Conservation (phyloP, 92 coral and sea anemone genomes). For the Chrysogorgia sp. region DNA sequence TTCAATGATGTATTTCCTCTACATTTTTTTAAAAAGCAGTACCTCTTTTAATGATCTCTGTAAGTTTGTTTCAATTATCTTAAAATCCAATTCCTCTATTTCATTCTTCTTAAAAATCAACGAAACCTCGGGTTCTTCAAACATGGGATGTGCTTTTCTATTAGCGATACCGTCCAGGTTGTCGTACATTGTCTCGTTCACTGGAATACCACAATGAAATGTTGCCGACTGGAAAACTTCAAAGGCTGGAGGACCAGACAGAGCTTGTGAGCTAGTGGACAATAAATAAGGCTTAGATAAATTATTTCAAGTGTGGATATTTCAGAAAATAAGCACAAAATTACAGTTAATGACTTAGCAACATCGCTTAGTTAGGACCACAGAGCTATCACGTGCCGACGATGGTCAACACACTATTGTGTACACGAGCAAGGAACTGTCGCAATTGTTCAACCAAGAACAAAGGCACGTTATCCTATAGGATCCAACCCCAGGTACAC, state of each 20-base stretch:
- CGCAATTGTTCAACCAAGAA: too few species aligned
- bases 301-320: not conserved
- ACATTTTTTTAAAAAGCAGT: not conserved
- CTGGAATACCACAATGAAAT: conserved; percentile 85
- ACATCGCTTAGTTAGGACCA: too few species aligned
- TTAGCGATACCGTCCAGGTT: conserved; percentile 82
- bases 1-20: too few species aligned
- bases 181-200: conserved; percentile 92
- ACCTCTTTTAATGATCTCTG: conserved; percentile 91
- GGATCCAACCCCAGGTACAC: too few species aligned
- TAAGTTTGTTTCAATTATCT: conserved; percentile 79
- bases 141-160: conserved; percentile 81
- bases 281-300: not conserved
- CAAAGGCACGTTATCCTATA: too few species aligned
- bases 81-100: conserved; percentile 81
- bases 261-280: conserved; percentile 52
- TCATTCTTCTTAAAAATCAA: conserved; percentile 95
- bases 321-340: not conserved
- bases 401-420: too few species aligned
- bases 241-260: conserved; percentile 84
- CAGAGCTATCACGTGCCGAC: too few species aligned
- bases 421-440: too few species aligned
- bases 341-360: not conserved
- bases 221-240: conserved; percentile 85
- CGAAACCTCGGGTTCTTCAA: conserved; percentile 94